Conservation (phyloP, 1,140 invertebrate species). For the Muscidifurax raptorellus region DNA sequence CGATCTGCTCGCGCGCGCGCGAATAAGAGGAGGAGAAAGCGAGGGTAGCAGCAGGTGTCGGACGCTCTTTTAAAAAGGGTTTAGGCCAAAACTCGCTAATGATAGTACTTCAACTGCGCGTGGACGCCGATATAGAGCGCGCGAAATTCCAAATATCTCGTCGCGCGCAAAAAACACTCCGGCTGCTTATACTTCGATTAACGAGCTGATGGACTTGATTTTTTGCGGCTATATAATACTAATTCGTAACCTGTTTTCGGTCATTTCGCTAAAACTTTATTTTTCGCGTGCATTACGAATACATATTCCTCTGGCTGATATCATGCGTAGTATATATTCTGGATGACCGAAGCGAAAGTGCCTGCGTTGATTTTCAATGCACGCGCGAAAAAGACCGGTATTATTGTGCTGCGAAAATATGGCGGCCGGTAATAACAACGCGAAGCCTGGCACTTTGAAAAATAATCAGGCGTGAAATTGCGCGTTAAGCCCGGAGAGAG, state of each 20-base stretch:
- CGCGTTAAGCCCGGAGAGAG: neutral
- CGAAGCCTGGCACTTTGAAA: neutral
- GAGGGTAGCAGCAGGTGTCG: conserved; percentile 35
- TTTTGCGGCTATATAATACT: neutral
- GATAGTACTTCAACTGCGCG: conserved; percentile 23
- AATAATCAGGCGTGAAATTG: conserved; percentile 32
- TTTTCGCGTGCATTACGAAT: neutral
- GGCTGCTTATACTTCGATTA: conserved; percentile 1
- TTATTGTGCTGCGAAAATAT: neutral
- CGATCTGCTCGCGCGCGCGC: neutral
- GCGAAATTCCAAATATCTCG: conserved; percentile 30
- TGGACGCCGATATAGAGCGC: conserved; percentile 37
- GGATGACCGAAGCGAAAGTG: too few relatives aligned
- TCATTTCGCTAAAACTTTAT: neutral
- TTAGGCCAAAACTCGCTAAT: conserved; percentile 22
- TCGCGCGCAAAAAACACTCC: neutral
- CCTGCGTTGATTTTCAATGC: conserved; percentile 29
- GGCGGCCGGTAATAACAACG: neutral
- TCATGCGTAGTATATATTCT: neutral
- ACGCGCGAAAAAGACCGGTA: conserved; percentile 21
- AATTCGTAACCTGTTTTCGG: neutral
- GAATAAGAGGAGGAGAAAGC: neutral
- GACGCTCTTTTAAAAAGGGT: conserved; percentile 27
- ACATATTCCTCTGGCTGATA: too few relatives aligned
- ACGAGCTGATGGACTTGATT: neutral